These are phyloP conservation scores for Betta splendens DNA, from an alignment of 2,797 vertebrate species.

Conservation along the genomic window DNA sequence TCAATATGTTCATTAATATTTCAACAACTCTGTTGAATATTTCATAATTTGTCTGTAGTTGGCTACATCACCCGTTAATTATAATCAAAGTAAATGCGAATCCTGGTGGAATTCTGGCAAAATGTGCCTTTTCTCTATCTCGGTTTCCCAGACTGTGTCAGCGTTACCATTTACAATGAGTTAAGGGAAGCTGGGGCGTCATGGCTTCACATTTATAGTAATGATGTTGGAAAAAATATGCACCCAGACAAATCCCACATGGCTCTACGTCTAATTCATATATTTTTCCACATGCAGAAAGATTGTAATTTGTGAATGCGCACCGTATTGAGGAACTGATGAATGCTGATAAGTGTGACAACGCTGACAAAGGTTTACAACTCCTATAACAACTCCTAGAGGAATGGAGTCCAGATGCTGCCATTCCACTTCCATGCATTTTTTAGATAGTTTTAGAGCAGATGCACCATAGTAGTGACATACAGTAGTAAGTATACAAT, in stretches of 20 bases:
- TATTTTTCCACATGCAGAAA: constrained; percentile 15
- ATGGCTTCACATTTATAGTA: constrained; percentile 44
- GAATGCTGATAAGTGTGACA: constrained; percentile 32
- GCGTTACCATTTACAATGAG: constrained; percentile 55
- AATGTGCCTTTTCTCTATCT: constrained; percentile 51
- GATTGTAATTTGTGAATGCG: constrained; percentile 33
- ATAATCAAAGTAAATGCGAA: constrained; percentile 52
- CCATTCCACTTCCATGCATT: no score
- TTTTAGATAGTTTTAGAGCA: constrained; percentile 28
- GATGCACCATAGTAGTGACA: no score
- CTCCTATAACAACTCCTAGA: constrained; percentile 36
- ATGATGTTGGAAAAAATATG: constrained; percentile 39
- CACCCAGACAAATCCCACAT: constrained; percentile 32
- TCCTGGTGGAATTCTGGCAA: constrained; percentile 31
- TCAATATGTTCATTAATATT: constrained; percentile 61
- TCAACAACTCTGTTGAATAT: constrained; percentile 59
- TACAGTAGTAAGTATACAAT: no score
- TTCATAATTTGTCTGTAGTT: constrained; percentile 49
- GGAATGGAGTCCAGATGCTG: no score
- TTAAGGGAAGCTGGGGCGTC: constrained; percentile 57
- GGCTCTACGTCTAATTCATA: constrained; percentile 32
- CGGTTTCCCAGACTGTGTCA: constrained; percentile 41
- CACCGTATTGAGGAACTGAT: constrained; percentile 15
- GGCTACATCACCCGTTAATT: constrained; percentile 57
- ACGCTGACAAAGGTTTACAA: constrained; percentile 33